Conservation (phyloP, 1,140 invertebrate genomes). For the Drosophila parvula region DNA sequence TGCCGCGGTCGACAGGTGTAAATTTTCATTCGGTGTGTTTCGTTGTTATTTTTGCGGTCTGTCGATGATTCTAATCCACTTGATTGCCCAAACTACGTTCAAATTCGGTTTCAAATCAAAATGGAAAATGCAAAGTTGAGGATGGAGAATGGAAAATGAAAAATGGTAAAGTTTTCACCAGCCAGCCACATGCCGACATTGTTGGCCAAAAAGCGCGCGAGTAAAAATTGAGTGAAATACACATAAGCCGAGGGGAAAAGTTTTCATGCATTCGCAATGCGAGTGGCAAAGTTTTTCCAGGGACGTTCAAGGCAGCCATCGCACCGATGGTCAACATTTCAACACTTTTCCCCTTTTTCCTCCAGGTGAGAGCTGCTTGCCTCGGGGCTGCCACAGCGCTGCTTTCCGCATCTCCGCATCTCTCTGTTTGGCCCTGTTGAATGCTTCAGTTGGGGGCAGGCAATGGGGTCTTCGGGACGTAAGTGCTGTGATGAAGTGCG, state of each 20-base stretch:
- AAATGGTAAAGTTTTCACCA: constrained; percentile 30
- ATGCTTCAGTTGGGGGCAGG: neutral
- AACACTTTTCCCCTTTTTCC: constrained; percentile 2
- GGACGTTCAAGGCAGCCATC: constrained; percentile 31
- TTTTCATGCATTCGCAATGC: constrained; percentile 42
- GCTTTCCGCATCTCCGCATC: constrained; percentile 7
- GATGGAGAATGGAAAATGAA: neutral
- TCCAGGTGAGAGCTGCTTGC: constrained; percentile 18
- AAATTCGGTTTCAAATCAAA: constrained; percentile 26
- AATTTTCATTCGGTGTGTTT: constrained; percentile 28
- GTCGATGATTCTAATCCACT: constrained; percentile 21
- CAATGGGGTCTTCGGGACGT: neutral
- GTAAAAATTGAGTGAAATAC: constrained; percentile 39
- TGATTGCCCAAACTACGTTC: constrained; percentile 14
- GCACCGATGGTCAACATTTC: constrained; percentile 33
- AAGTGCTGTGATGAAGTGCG: constrained; percentile 41
- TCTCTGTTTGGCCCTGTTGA: constrained; percentile 1
- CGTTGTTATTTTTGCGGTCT: constrained; percentile 25
- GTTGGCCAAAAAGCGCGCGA: constrained; percentile 39
- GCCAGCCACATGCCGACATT: constrained; percentile 25
- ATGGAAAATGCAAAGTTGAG: constrained; percentile 6
- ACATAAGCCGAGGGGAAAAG: constrained; percentile 33
- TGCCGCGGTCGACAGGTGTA: constrained; percentile 42
- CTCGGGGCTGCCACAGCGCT: constrained; percentile 1
- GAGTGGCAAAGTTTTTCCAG: constrained; percentile 27